These are phyloP conservation scores for Eurytoma californica DNA, from an alignment of 2,888 invertebrate species.

Conservation along the genomic window DNA sequence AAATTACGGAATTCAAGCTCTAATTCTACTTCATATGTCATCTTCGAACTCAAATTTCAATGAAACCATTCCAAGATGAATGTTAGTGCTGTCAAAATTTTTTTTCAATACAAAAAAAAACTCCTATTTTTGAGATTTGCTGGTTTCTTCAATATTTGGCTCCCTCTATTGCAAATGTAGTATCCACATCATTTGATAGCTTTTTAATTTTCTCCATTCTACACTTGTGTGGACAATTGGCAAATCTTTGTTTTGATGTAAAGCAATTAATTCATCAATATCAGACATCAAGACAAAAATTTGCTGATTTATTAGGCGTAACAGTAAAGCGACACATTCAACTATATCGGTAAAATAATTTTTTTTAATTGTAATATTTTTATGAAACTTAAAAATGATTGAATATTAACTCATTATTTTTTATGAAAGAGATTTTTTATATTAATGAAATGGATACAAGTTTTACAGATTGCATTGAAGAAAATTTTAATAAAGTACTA, in stretches of 20 bases:
- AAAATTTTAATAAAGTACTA: conserved; percentile 60
- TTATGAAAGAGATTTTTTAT: too few species aligned
- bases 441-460: conserved; percentile 29
- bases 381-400: too few species aligned
- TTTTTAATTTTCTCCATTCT: background rate
- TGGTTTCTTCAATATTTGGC: background rate
- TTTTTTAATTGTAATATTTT: too few species aligned
- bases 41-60: too few species aligned
- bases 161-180: background rate
- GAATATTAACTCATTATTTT: too few species aligned
- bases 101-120: background rate
- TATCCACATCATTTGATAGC: background rate
- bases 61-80: background rate
- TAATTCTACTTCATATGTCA: too few species aligned
- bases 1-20: too few species aligned
- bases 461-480: conserved; percentile 55
- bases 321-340: too few species aligned
- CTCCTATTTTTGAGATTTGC: background rate
- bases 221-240: conserved; percentile 2
- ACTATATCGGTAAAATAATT: too few species aligned
- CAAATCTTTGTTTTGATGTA: background rate
- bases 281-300: background rate
- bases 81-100: background rate
- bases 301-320: too few species aligned
- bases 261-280: background rate